Evolutionary conservation across 2,113 vertebrate species (phyloP).

Genomic region (Perognathus longimembris): DNA sequence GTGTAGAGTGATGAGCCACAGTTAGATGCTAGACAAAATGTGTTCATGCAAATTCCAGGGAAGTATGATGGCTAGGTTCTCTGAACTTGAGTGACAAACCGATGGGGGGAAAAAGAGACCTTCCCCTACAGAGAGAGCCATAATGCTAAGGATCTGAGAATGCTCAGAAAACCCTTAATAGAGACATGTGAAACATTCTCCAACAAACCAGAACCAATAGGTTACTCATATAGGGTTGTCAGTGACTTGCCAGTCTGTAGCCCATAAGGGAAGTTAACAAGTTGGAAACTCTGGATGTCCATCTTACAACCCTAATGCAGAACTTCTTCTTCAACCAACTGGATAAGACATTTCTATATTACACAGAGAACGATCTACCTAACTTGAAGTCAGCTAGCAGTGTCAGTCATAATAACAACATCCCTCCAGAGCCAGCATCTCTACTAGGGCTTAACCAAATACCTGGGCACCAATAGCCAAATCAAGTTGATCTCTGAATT

Average conservation of each 20-base stretch:
- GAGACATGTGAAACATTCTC: not conserved
- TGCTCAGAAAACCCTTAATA: not conserved
- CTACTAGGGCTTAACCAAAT: not conserved
- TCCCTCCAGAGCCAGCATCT: not conserved
- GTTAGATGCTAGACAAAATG: not conserved
- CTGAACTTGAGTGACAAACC: not conserved
- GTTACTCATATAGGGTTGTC: not conserved
- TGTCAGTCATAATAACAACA: not conserved
- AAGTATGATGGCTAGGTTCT: not conserved
- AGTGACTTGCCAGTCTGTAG: not conserved
- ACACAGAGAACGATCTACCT: not conserved
- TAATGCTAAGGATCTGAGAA: not conserved
- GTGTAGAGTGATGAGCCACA: not conserved
- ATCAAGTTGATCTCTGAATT: not conserved
- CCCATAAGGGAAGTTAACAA: not conserved
- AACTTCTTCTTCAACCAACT: not conserved
- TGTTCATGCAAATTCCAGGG: not conserved
- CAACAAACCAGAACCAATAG: not conserved
- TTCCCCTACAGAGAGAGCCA: not conserved
- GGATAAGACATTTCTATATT: not conserved
- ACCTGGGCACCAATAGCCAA: not conserved
- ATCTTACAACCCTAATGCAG: not conserved
- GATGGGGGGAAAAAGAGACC: not conserved
- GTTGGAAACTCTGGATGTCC: not conserved
- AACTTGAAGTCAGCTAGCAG: not conserved